A percentile compares a stretch with the other conserved stretches of the same genome.
Conservation (phyloP, 2,888 invertebrate species). For the Physocephala rufipes region DNA sequence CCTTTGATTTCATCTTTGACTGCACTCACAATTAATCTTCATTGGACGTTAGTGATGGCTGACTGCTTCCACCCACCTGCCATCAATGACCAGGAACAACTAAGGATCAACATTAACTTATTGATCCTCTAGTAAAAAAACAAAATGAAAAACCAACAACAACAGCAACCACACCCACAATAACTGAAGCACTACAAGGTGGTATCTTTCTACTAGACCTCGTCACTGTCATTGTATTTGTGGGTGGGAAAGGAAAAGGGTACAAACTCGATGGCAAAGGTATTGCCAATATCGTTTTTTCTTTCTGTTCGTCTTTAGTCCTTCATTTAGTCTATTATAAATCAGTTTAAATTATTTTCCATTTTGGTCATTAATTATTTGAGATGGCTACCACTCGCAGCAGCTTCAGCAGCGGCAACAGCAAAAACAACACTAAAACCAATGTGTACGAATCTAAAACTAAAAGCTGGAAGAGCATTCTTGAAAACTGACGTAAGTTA, state of each 20-base stretch:
- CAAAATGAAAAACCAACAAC: not conserved
- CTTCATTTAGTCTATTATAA: slow-evolving; percentile 15
- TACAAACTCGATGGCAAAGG: not conserved
- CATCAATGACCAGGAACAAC: not conserved
- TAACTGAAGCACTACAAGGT: not conserved
- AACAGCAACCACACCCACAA: slow-evolving; percentile 5
- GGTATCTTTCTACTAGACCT: too few relatives aligned
- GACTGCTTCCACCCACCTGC: not conserved
- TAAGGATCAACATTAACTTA: slow-evolving; percentile 14
- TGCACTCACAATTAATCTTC: slow-evolving; percentile 22
- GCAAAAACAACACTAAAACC: not conserved
- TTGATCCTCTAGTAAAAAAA: not conserved
- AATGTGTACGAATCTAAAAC: too few relatives aligned
- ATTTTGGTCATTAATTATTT: slow-evolving; percentile 13
- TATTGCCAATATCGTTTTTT: not conserved
- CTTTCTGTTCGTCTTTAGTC: not conserved
- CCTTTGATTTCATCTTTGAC: not conserved
- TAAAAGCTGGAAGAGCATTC: not conserved
- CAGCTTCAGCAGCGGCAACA: not conserved
- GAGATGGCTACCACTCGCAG: not conserved
- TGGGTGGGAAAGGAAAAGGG: not conserved
- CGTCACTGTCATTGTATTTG: too few relatives aligned
- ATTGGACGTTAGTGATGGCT: slow-evolving; percentile 8
- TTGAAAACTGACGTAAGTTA: not conserved
- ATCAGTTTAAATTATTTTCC: slow-evolving; percentile 20